Conservation (phyloP, 2,797 vertebrate genomes). For the Benthosema pterotum region DNA sequence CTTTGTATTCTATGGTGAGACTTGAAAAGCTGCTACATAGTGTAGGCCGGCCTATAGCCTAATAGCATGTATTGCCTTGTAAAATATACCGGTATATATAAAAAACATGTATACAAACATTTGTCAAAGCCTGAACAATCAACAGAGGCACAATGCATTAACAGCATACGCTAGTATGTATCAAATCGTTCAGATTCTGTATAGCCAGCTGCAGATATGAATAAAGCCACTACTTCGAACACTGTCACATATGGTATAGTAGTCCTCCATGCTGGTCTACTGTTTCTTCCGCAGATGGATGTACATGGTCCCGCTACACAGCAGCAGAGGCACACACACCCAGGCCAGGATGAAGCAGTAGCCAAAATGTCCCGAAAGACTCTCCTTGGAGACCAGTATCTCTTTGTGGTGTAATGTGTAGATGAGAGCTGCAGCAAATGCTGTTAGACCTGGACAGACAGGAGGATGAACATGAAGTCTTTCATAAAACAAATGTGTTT, state of each 20-base stretch:
- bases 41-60: neutral
- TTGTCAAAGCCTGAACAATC: conserved; percentile 4
- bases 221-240: neutral
- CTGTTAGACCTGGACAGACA: conserved; percentile 74
- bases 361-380: conserved; percentile 81
- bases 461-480: neutral
- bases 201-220: neutral
- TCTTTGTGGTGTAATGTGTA: conserved; percentile 83
- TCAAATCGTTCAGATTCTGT: conserved; percentile 1
- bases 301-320: conserved; percentile 86
- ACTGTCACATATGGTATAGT: neutral
- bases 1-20: neutral
- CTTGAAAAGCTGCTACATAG: conserved; percentile 7
- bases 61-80: neutral
- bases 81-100: too few species aligned
- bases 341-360: conserved; percentile 90
- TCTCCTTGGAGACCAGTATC: conserved; percentile 75
- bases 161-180: neutral
- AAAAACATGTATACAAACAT: conserved; percentile 11
- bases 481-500: neutral
- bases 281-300: conserved; percentile 89
- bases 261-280: conserved; percentile 58
- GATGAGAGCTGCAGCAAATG: conserved; percentile 85
- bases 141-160: neutral
- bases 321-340: conserved; percentile 86